Percentiles rank a stretch among this genome's conserved stretches.
Evolutionary conservation across 2,888 invertebrate genomes (phyloP).

Genomic region (Hipparchia semele): DNA sequence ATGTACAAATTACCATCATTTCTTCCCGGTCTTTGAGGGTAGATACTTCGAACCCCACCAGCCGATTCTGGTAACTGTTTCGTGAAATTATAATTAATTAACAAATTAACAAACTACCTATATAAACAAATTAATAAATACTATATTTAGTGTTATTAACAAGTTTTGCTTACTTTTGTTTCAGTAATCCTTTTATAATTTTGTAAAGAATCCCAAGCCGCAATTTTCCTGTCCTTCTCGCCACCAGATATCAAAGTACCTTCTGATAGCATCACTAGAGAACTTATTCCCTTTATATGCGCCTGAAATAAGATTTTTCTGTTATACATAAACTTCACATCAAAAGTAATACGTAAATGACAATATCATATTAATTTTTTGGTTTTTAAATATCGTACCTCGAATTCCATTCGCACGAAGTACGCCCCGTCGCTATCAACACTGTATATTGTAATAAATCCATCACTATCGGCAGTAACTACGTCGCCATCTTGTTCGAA

Average conservation of each 20-base stretch:
- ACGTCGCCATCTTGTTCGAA: slow-evolving; percentile 96
- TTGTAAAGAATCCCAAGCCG: slow-evolving; percentile 95
- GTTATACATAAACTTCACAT: not conserved
- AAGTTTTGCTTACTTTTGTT: slow-evolving; percentile 85
- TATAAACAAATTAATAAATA: not conserved
- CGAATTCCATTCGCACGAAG: slow-evolving; percentile 94
- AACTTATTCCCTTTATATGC: slow-evolving; percentile 94
- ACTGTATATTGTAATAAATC: slow-evolving; percentile 95
- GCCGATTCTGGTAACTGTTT: slow-evolving; percentile 91
- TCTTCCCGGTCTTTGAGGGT: slow-evolving; percentile 93
- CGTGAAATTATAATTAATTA: not conserved
- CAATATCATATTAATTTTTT: not conserved
- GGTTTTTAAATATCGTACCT: slow-evolving; percentile 69
- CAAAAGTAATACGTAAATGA: too few species aligned
- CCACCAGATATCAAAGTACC: slow-evolving; percentile 95
- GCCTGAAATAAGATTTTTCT: slow-evolving; percentile 72
- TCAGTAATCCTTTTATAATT: slow-evolving; percentile 95
- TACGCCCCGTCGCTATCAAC: slow-evolving; percentile 95
- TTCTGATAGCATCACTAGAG: slow-evolving; percentile 94
- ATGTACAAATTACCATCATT: slow-evolving; percentile 96
- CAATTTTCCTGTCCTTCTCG: slow-evolving; percentile 94
- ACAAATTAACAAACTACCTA: slow-evolving; percentile 38
- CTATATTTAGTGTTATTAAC: not conserved
- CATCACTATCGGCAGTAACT: slow-evolving; percentile 95
- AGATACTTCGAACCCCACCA: slow-evolving; percentile 95